These are phyloP conservation scores for Leucopsar rothschildi DNA, from an alignment of 2,113 vertebrate species.

Conservation along the genomic window DNA sequence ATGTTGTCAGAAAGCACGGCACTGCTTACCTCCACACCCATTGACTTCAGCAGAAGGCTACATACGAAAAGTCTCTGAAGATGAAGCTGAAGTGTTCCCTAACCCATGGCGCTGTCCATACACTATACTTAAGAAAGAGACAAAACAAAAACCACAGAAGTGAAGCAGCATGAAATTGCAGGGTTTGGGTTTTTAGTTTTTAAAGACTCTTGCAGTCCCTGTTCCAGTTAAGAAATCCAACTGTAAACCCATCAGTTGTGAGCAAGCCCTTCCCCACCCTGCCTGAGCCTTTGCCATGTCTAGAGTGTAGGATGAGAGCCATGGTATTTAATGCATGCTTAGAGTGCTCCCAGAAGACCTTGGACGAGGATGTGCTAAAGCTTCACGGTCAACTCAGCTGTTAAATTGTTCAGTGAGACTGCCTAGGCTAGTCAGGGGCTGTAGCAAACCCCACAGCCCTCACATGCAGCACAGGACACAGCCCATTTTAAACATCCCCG, in stretches of 20 bases:
- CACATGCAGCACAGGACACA: fast-evolving
- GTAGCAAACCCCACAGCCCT: not conserved
- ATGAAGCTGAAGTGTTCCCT: constrained; percentile 30
- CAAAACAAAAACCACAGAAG: constrained; percentile 57
- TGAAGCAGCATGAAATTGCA: constrained; percentile 17
- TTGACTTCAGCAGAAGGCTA: constrained; percentile 55
- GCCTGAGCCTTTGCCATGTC: not conserved
- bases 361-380: not conserved
- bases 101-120: constrained; percentile 37
- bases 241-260: not conserved
- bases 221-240: not conserved
- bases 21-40: constrained; percentile 57
- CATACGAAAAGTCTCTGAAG: constrained; percentile 34
- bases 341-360: not conserved
- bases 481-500: not conserved
- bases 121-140: constrained; percentile 46
- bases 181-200: not conserved
- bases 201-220: not conserved
- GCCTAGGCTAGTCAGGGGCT: not conserved
- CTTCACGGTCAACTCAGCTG: not conserved
- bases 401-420: not conserved
- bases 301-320: not conserved
- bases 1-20: not conserved
- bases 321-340: not conserved
- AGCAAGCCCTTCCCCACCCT: not conserved